Evolutionary conservation across 2,888 invertebrate genomes (phyloP), one percentile per base, ranked within the genome.

Genomic region (Eulithis prunata): DNA sequence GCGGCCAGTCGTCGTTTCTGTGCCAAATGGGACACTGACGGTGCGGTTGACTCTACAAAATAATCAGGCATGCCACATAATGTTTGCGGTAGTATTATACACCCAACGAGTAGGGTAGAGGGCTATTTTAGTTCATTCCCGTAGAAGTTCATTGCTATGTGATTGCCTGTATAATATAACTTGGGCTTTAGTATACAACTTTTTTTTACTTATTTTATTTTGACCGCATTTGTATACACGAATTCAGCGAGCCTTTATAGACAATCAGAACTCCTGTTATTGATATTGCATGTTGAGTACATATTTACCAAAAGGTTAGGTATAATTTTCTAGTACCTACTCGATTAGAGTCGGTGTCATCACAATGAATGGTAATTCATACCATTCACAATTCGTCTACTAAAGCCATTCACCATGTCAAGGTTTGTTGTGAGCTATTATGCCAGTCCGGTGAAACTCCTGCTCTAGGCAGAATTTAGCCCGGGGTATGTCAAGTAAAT

Each of bases 351-450:
- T 41, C 54, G 51, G 53, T 68, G 46, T 58, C 43, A 61, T 45
- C 59, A 65, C 62, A 63, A 70, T 65, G 57, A 49, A 62, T 62
- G 61, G 53, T 51, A 54, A 68, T 68, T 61, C 64, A 61, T 57
- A 36, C 64, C 60, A 67, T 67, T 67, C 60, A 67, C 63, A 67
- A 68, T 57, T 64, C n/a, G 63, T 63, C 57, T 59, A 38, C 55
- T 55, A 62, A 55, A 64, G 54, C 61, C 54, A 68, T 64, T 68
- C 59, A 62, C 51, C 61, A 61, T 64, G 64, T 68, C 68, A 68
- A 68, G 68, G 68, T 61, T 68, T 68, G 67, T 68, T 68, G 67
- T 58, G 46, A 55, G 57, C 54, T 61, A 51, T 57, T 61, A 38
- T 73, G 62, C 67, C 56, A 64, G 36, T 13, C 14, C 21, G 21